phyloP scores from a whole-genome alignment of 2,113 vertebrate species.

The Dicerorhinus sumatrensis region DNA sequence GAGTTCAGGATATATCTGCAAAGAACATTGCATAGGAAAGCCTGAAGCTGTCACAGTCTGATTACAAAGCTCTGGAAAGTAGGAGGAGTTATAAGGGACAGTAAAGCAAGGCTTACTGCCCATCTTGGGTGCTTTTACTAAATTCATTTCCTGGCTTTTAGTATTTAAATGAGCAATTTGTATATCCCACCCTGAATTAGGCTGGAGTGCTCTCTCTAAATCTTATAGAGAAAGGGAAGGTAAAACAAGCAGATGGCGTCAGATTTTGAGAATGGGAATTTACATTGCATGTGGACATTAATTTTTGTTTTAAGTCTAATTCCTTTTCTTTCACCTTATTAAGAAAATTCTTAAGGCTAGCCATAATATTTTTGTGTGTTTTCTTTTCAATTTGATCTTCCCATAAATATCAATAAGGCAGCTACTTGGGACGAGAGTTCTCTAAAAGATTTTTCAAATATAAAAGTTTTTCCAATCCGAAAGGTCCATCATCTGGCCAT shows the following conservation, averaged over 20 bases:
- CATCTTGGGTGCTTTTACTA: neutral
- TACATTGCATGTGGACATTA: neutral
- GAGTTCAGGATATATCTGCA: neutral
- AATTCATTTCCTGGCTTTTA: neutral
- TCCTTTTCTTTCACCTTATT: neutral
- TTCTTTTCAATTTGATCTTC: no score
- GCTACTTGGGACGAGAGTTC: no score
- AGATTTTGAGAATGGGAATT: neutral
- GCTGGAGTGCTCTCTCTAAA: neutral
- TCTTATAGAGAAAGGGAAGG: neutral
- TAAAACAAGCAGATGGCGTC: neutral
- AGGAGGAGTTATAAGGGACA: neutral
- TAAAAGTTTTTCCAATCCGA: no score
- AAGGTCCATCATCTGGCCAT: no score
- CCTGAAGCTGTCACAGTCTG: neutral
- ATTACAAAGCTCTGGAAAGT: neutral
- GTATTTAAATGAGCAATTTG: neutral
- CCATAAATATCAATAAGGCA: no score
- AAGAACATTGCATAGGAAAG: neutral
- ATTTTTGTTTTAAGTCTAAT: neutral
- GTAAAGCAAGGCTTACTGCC: neutral
- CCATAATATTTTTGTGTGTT: no score
- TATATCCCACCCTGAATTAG: neutral
- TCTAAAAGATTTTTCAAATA: no score
- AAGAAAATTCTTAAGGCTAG: neutral